Evolutionary conservation across 2,113 vertebrate species (phyloP).

Genomic region (Argyrosomus japonicus): DNA sequence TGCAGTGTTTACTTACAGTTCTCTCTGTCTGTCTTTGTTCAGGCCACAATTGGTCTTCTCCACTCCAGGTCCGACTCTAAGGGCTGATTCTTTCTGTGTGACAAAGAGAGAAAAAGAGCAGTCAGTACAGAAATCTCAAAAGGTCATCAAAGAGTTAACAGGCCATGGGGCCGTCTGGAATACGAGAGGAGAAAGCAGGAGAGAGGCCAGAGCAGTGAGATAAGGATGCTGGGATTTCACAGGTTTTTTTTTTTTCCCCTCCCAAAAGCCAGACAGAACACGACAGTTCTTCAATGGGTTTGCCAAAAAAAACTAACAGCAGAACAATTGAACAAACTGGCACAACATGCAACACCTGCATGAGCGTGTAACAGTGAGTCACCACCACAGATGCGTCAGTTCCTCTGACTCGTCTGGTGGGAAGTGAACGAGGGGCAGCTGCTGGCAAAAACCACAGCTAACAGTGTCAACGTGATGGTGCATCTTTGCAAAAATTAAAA

Average conservation of each 20-base stretch:
- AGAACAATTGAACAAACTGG: conserved; percentile 52
- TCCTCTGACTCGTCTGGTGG: conserved; percentile 43
- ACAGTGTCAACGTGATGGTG: not conserved
- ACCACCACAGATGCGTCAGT: conserved; percentile 53
- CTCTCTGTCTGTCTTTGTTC: conserved; percentile 63
- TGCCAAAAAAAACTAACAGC: conserved; percentile 5
- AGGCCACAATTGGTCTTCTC: conserved; percentile 65
- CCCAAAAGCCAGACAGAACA: conserved; percentile 23
- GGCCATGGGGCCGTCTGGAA: conserved; percentile 38
- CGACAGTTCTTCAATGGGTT: conserved; percentile 6
- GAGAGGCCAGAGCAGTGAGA: conserved; percentile 33
- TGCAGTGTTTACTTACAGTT: conserved; percentile 76
- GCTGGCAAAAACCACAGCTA: not conserved
- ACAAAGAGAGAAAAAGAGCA: conserved; percentile 47
- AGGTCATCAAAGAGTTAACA: conserved; percentile 61
- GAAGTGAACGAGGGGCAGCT: conserved; percentile 36
- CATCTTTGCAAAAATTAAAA: not conserved
- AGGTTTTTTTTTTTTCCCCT: conserved; percentile 1
- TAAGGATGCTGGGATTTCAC: conserved; percentile 51
- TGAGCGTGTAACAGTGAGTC: conserved; percentile 65
- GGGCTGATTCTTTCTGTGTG: conserved; percentile 54
- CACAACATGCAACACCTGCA: conserved; percentile 63
- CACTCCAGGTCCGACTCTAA: conserved; percentile 50
- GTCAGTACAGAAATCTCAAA: conserved; percentile 52
- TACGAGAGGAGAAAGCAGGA: conserved; percentile 34